Evolutionary conservation across 2,113 vertebrate genomes (phyloP).

Genomic region (Ovis canadensis): DNA sequence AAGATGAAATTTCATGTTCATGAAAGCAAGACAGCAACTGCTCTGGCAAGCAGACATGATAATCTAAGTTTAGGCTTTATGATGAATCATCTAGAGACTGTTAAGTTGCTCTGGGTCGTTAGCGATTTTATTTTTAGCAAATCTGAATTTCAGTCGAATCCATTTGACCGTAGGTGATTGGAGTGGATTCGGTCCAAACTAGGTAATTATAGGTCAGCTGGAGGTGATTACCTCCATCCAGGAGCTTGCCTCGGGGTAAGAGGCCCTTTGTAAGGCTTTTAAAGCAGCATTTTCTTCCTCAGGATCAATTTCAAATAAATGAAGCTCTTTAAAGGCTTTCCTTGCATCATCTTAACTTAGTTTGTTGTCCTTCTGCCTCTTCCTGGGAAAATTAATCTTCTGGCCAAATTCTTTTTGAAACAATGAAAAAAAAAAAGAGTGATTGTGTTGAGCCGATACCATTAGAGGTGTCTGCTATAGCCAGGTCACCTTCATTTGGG

Average conservation of each 20-base stretch:
- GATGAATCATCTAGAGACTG: constrained; percentile 56
- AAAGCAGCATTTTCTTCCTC: constrained; percentile 26
- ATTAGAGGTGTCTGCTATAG: neutral
- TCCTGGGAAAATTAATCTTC: neutral
- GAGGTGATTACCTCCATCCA: constrained; percentile 45
- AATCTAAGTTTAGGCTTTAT: constrained; percentile 40
- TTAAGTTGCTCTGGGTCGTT: constrained; percentile 47
- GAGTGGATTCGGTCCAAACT: constrained; percentile 31
- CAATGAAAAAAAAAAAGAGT: neutral
- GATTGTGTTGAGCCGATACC: neutral
- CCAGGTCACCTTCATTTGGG: neutral
- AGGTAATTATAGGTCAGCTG: constrained; percentile 65
- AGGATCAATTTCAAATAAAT: neutral
- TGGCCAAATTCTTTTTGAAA: neutral
- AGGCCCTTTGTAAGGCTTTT: neutral
- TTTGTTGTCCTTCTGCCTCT: constrained; percentile 24
- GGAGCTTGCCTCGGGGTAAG: neutral
- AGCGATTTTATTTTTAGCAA: constrained; percentile 63
- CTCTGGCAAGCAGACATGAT: constrained; percentile 27
- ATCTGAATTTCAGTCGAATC: constrained; percentile 54
- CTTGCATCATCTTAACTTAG: neutral
- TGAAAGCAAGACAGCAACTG: constrained; percentile 27
- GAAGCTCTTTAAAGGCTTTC: neutral
- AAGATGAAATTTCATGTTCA: constrained; percentile 8
- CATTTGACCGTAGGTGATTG: constrained; percentile 22